phyloP scores from a whole-genome alignment of 2,888 invertebrate genomes.

The Allolobophora icterica region DNA sequence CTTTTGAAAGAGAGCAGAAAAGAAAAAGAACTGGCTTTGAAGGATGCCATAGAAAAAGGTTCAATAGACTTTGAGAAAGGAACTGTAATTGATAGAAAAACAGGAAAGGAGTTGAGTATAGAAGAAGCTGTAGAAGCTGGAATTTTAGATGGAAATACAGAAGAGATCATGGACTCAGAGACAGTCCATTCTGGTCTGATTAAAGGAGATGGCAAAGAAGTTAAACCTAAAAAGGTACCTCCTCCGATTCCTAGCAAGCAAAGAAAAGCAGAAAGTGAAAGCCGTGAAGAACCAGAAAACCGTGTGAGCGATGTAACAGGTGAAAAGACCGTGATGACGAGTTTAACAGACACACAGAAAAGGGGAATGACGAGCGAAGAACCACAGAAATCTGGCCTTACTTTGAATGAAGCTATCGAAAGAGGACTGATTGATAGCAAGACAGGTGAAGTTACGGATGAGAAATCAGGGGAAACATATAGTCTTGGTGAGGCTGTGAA shows the following conservation, averaged over 20 bases:
- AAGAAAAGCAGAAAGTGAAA: neutral
- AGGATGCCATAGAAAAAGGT: conserved; percentile 24
- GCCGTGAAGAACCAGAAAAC: neutral
- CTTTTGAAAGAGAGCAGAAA: neutral
- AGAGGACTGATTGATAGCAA: conserved; percentile 41
- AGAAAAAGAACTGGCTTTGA: neutral
- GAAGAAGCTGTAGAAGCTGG: too few relatives aligned
- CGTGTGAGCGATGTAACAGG: neutral
- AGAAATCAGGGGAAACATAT: conserved; percentile 31
- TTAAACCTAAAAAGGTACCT: neutral
- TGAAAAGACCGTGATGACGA: too few relatives aligned
- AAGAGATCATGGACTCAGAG: conserved; percentile 64
- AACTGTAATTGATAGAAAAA: neutral
- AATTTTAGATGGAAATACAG: conserved; percentile 68
- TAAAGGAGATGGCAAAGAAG: neutral
- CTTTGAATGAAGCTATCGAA: conserved; percentile 72
- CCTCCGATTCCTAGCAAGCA: neutral
- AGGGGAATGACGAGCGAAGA: too few relatives aligned
- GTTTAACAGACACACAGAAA: too few relatives aligned
- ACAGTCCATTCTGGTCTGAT: conserved; percentile 81
- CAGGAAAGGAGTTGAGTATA: too few relatives aligned
- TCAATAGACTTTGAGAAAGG: neutral
- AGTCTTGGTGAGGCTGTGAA: conserved; percentile 52
- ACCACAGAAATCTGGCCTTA: too few relatives aligned
- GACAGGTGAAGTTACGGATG: conserved; percentile 36